These are phyloP conservation scores for Lordiphosa clarofinis DNA, from an alignment of 1,140 invertebrate species.

Conservation along the genomic window DNA sequence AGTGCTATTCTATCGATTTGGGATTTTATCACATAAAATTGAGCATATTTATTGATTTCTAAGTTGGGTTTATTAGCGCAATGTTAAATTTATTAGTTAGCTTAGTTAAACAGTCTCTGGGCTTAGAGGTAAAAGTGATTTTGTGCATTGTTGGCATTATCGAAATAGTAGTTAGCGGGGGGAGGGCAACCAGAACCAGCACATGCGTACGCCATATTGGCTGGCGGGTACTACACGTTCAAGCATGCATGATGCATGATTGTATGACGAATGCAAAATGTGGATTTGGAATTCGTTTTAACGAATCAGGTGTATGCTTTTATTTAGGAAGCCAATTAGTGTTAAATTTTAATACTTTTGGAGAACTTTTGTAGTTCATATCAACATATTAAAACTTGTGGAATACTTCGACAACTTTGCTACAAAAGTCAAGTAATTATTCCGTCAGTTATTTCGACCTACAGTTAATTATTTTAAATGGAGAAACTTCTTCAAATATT, in stretches of 20 bases:
- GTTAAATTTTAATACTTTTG: too few species aligned
- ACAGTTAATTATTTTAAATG: too few species aligned
- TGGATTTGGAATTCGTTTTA: too few species aligned
- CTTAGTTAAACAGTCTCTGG: neutral
- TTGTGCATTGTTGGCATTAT: conserved; percentile 7
- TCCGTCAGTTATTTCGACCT: too few species aligned
- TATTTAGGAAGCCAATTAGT: too few species aligned
- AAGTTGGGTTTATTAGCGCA: neutral
- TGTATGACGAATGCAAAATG: too few species aligned
- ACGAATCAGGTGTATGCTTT: too few species aligned
- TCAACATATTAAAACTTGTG: too few species aligned
- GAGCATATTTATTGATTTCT: neutral
- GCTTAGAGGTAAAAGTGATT: neutral
- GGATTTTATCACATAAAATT: conserved; percentile 3
- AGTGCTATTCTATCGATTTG: conserved; percentile 3
- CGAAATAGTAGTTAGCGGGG: neutral
- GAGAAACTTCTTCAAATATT: too few species aligned
- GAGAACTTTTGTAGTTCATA: too few species aligned
- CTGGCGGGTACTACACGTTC: neutral
- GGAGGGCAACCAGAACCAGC: neutral
- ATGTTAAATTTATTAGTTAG: neutral
- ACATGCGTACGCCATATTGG: conserved; percentile 4
- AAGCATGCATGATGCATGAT: neutral
- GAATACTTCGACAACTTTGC: too few species aligned
- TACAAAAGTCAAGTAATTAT: too few species aligned